These are phyloP conservation scores for Pseudomyrmex gracilis DNA, from an alignment of 1,140 invertebrate genomes.

Conservation along the genomic window DNA sequence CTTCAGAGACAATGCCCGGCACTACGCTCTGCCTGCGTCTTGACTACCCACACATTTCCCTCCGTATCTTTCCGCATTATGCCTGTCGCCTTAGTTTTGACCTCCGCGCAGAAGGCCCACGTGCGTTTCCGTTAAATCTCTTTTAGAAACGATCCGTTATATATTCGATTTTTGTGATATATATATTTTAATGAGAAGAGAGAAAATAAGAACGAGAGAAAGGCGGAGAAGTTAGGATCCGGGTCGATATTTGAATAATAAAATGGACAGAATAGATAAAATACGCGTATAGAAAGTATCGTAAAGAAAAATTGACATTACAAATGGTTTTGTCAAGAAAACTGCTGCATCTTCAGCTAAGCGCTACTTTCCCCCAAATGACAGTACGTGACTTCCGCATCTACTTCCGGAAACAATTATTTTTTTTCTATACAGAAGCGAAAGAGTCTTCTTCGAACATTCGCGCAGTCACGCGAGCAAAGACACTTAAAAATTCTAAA, in stretches of 20 bases:
- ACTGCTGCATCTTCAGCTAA: background rate
- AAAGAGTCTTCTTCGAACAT: background rate
- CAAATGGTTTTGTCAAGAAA: background rate
- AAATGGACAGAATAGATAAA: background rate
- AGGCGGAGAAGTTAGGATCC: background rate
- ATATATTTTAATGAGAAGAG: too few relatives aligned
- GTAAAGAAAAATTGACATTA: too few relatives aligned
- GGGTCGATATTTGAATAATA: background rate
- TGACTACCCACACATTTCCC: slow-evolving; percentile 63
- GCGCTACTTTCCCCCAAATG: slow-evolving; percentile 56
- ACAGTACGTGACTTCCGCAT: slow-evolving; percentile 41
- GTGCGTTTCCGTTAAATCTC: slow-evolving; percentile 15
- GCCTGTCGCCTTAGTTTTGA: slow-evolving; percentile 76
- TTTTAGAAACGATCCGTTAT: slow-evolving; percentile 4
- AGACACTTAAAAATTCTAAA: too few relatives aligned
- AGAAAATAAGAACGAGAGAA: slow-evolving; percentile 19
- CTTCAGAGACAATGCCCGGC: slow-evolving; percentile 82
- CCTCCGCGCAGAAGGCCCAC: slow-evolving; percentile 45
- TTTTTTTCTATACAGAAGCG: background rate
- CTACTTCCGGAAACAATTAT: slow-evolving; percentile 62
- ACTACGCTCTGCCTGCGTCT: slow-evolving; percentile 81
- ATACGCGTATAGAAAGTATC: background rate
- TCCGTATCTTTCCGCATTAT: slow-evolving; percentile 66
- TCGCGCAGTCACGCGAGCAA: background rate
- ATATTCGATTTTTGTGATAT: too few relatives aligned